Percentiles rank a stretch among this genome's conserved stretches.
These are phyloP conservation scores for Araneus ventricosus DNA, from an alignment of 1,140 invertebrate species.

Conservation along the genomic window DNA sequence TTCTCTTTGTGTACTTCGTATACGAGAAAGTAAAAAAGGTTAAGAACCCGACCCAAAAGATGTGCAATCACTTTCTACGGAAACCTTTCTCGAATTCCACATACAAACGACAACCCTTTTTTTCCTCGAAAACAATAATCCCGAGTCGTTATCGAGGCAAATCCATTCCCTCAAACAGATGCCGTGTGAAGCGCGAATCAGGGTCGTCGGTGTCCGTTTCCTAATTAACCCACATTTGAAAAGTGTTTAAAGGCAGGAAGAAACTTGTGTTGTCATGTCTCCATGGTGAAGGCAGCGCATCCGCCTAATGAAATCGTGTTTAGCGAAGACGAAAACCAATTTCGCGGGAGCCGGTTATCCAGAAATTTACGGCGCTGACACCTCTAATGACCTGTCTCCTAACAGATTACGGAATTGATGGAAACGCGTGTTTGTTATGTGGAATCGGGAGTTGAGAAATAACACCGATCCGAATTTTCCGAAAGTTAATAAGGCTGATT, in stretches of 20 bases:
- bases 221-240: constrained; percentile 38
- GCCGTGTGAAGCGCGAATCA: background rate
- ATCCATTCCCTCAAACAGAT: background rate
- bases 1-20: too few relatives aligned
- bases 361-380: constrained; percentile 22
- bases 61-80: background rate
- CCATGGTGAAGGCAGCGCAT: constrained; percentile 16
- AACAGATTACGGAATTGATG: constrained; percentile 4
- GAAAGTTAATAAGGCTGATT: background rate
- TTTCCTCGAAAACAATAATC: background rate
- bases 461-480: background rate
- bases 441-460: background rate
- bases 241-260: constrained; percentile 44
- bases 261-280: constrained; percentile 34
- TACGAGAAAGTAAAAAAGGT: too few relatives aligned
- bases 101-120: too few relatives aligned
- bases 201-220: background rate
- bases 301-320: constrained; percentile 34
- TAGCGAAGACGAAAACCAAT: constrained; percentile 32
- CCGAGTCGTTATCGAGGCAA: background rate
- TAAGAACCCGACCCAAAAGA: background rate
- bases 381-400: constrained; percentile 8
- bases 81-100: too few relatives aligned
- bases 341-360: background rate
- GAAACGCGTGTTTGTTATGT: background rate